Conservation (phyloP, 2,113 vertebrate species). For the Lipotes vexillifer region DNA sequence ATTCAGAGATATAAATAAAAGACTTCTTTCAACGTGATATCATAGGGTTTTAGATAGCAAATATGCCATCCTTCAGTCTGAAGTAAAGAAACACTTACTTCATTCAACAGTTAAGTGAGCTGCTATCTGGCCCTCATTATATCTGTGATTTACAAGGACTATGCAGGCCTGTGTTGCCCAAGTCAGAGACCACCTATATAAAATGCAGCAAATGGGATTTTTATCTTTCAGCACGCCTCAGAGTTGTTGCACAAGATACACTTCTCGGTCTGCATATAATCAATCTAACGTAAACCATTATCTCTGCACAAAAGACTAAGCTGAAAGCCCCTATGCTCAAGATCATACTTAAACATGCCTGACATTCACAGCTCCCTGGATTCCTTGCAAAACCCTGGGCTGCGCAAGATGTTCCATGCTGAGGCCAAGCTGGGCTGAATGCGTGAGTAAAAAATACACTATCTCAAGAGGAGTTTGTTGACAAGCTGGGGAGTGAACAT, state of each 20-base stretch:
- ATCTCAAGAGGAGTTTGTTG: slow-evolving; percentile 73
- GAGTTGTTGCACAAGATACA: slow-evolving; percentile 74
- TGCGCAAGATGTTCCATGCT: slow-evolving; percentile 46
- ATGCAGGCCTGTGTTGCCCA: slow-evolving; percentile 73
- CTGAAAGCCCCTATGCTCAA: slow-evolving; percentile 64
- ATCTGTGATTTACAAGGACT: slow-evolving; percentile 83
- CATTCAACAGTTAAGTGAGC: slow-evolving; percentile 78
- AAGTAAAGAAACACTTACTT: slow-evolving; percentile 81
- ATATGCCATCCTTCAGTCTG: slow-evolving; percentile 71
- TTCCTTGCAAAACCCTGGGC: slow-evolving; percentile 57
- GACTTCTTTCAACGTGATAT: slow-evolving; percentile 51
- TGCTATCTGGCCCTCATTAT: slow-evolving; percentile 82
- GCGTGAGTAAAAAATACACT: slow-evolving; percentile 43
- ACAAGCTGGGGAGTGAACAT: slow-evolving; percentile 75
- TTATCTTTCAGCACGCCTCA: slow-evolving; percentile 83
- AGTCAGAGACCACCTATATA: slow-evolving; percentile 83
- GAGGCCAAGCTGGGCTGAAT: slow-evolving; percentile 53
- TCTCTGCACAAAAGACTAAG: slow-evolving; percentile 74
- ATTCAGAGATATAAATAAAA: slow-evolving; percentile 50
- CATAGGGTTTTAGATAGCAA: slow-evolving; percentile 61
- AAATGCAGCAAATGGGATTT: slow-evolving; percentile 84
- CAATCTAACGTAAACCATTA: slow-evolving; percentile 81
- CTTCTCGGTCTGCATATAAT: slow-evolving; percentile 78
- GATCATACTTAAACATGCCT: slow-evolving; percentile 74
- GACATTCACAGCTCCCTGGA: slow-evolving; percentile 65